Evolutionary conservation across 2,888 invertebrate species (phyloP), one percentile per base, ranked within the genome.

Genomic region (Lingula anatina): DNA sequence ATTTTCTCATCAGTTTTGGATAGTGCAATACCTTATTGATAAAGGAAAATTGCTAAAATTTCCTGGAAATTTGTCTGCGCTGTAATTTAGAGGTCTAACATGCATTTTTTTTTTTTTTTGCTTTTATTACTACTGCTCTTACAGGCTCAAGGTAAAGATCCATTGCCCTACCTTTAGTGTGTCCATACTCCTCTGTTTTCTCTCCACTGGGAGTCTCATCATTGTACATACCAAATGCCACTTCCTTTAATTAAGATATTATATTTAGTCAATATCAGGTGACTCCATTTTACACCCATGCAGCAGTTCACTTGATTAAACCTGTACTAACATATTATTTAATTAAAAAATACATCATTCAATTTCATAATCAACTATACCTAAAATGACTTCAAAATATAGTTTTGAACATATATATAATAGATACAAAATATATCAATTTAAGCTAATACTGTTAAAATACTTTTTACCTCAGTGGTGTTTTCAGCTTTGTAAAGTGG

Each of bases 181-280:
- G 95, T 0, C 93, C 94, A 58, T 83, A 84, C 12, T 78, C 81
- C 0, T 79, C 71, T 45, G 82, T 78, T 15, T 80, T 69, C 21
- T 81, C 80, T 1, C 80, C 80, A 46, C 85, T 80, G 3, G 92
- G 91, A 1, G 86, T 84, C 71, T 92, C 86, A 73, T 95, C 94
- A 71, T 94, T 96, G 79, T 95, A 95, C 48, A 90, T 79, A 21
- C 89, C 65, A 72, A 83, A 82, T 45, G 70, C 63, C 18, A 54
- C 49, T 28, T 57, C 54, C 51, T 55, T n/a, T n/a, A n/a, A n/a
- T n/a, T n/a, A n/a, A n/a, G n/a, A n/a, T n/a, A n/a, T n/a, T 18
- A 18, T 18, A 7, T 18, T 38, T 18, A 12, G 21, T 38, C n/a
- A 18, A 38, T 38, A 38, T 38, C n/a, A 7, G 21, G n/a, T n/a